Evolutionary conservation across 92 coral and sea anemone species (phyloP), one percentile per base, ranked within the genome.

Genomic region (Parazoanthus darwini): DNA sequence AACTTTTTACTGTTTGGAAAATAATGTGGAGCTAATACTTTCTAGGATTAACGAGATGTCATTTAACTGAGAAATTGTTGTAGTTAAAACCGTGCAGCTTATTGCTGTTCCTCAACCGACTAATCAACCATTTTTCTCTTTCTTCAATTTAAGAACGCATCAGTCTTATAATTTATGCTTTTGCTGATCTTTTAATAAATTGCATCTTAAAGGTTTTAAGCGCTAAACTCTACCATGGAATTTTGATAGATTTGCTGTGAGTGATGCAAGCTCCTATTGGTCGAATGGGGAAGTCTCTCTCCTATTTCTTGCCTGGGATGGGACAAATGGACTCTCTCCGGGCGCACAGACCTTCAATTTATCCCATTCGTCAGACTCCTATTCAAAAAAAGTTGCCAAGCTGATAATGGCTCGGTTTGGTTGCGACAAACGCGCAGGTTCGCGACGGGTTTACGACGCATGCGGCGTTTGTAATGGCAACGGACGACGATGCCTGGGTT

Each of bases 381-480:
- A 54, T 54, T 54, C 59, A 11, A 54, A 54, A 20, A 54, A 54
- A 14, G 16, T 20, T 11, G 59, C 59, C 59, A 54, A 54, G 59
- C 59, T 54, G 59, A 54, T 54, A 54, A 54, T 54, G 59, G 59
- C 59, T 54, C 59, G 59, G 59, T 54, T 54, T 54, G 74, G 74
- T 3, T 70, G 74, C 13, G 74, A 70, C 25, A 70, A 70, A 2
- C 74, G 74, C 74, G 74, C 74, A 29, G 74, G 74, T 3, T 70
- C 74, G 33, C 74, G 74, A 70, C 74, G 74, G 36, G 74, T 70
- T 70, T 70, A 70, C 36, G 74, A 70, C 74, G 74, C 37, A 20
- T 70, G 74, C 35, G 74, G 74, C 36, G 74, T 70, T 70, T 70
- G 74, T 70, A 70, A 70, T 13, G 74, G 74, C 36, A 29, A 70